Percentiles rank a stretch among this genome's conserved stretches.
phyloP scores from a whole-genome alignment of 2,113 vertebrate genomes.

The Nibea albiflora region DNA sequence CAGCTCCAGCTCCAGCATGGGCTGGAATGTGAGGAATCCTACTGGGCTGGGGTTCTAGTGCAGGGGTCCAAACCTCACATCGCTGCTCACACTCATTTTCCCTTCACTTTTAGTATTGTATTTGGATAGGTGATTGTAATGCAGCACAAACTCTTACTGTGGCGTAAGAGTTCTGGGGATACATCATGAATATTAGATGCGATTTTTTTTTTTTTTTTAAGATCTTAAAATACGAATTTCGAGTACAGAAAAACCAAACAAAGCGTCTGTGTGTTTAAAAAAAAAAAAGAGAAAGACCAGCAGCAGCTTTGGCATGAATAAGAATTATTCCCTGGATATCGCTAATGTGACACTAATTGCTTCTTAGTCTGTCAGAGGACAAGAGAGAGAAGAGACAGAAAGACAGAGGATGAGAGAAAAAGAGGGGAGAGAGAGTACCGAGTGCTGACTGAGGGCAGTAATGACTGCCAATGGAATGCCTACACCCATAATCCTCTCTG shows the following conservation, averaged over 20 bases:
- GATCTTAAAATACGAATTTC: not conserved
- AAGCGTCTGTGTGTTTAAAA: slow-evolving; percentile 34
- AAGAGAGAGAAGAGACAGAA: slow-evolving; percentile 77
- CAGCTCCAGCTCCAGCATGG: slow-evolving; percentile 75
- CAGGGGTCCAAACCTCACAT: slow-evolving; percentile 80
- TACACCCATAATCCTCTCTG: slow-evolving; percentile 85
- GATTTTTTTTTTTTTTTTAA: not conserved
- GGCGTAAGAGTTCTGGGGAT: slow-evolving; percentile 35
- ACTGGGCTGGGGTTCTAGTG: slow-evolving; percentile 76
- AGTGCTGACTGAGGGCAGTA: slow-evolving; percentile 81
- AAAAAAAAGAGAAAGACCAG: slow-evolving; percentile 13
- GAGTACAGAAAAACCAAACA: slow-evolving; percentile 3
- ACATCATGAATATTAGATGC: not conserved
- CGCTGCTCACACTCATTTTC: slow-evolving; percentile 67
- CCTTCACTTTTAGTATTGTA: slow-evolving; percentile 48
- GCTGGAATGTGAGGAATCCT: slow-evolving; percentile 84
- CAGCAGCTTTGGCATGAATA: slow-evolving; percentile 52
- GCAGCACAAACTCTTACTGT: slow-evolving; percentile 47
- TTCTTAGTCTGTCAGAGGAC: slow-evolving; percentile 82
- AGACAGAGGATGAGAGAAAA: slow-evolving; percentile 72
- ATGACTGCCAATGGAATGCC: slow-evolving; percentile 85
- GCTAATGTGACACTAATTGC: slow-evolving; percentile 88
- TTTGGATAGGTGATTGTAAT: slow-evolving; percentile 67
- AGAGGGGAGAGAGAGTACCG: slow-evolving; percentile 63
- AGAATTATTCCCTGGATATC: slow-evolving; percentile 78